phyloP scores from a whole-genome alignment of 2,888 invertebrate genomes.

The Phoenoteleia sp. region DNA sequence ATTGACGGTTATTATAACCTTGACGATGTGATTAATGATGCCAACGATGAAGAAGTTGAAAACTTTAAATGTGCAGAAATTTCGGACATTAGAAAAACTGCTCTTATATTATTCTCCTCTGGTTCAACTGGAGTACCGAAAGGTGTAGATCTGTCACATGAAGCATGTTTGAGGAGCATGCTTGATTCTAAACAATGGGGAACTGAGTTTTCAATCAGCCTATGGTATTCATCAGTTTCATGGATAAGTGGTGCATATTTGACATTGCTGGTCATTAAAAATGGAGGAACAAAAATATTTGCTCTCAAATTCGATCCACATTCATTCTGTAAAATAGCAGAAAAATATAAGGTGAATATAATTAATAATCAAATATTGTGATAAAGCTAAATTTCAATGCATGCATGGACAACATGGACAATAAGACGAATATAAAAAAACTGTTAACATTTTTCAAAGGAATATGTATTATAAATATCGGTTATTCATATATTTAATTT shows the following conservation, averaged over 20 bases:
- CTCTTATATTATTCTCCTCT: conserved; percentile 80
- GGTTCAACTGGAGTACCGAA: conserved; percentile 82
- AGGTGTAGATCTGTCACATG: conserved; percentile 78
- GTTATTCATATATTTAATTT: no score
- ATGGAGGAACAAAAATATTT: no score
- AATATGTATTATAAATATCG: no score
- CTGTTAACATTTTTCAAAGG: no score
- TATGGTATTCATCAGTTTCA: conserved; percentile 79
- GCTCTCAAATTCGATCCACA: conserved; percentile 79
- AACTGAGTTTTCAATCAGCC: background rate
- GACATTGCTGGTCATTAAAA: no score
- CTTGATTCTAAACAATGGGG: conserved; percentile 14
- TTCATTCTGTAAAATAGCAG: conserved; percentile 76
- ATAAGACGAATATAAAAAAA: no score
- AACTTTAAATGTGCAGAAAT: conserved; percentile 73
- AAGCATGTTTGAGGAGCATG: conserved; percentile 65
- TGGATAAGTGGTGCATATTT: conserved; percentile 84
- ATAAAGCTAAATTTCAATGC: no score
- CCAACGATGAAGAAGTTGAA: conserved; percentile 62
- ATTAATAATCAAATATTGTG: no score
- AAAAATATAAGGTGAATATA: conserved; percentile 81
- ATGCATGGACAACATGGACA: no score
- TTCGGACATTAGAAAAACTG: conserved; percentile 60
- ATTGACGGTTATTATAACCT: conserved; percentile 63
- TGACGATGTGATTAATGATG: conserved; percentile 66